A percentile compares a stretch with the other conserved stretches of the same genome.
Evolutionary conservation across 2,113 vertebrate genomes (phyloP).

Genomic region (Epinephelus lanceolatus): DNA sequence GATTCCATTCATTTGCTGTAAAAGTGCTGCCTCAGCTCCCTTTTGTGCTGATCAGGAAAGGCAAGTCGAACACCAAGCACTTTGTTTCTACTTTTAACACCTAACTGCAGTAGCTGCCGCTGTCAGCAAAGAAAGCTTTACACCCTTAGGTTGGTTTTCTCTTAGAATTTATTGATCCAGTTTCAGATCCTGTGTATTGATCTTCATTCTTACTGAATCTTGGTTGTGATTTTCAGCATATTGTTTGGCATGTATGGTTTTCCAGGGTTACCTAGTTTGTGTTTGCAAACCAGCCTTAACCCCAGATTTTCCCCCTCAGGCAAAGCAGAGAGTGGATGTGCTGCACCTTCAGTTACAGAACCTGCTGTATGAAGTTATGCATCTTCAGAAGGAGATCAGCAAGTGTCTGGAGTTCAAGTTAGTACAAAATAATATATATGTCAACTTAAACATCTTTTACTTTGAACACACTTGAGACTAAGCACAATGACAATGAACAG

Average conservation of each 20-base stretch:
- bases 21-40: conserved; percentile 15
- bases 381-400: conserved; percentile 98
- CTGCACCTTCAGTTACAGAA: conserved; percentile 99
- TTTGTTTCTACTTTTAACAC: conserved; percentile 29
- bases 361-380: conserved; percentile 97
- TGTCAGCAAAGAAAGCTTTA: conserved; percentile 18
- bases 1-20: conserved; percentile 8
- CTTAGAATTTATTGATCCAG: conserved; percentile 2
- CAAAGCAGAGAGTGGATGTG: conserved; percentile 96
- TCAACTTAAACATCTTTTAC: neutral
- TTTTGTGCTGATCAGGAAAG: conserved; percentile 46
- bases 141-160: neutral
- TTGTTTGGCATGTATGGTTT: neutral
- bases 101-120: conserved; percentile 17
- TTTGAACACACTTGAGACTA: neutral
- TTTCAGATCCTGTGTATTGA: neutral
- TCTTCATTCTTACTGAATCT: conserved; percentile 7
- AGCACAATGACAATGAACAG: neutral
- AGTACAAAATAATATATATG: conserved; percentile 68
- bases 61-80: conserved; percentile 19
- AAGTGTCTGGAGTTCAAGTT: conserved; percentile 99
- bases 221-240: neutral
- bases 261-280: neutral
- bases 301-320: conserved; percentile 76
- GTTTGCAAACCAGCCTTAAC: neutral